Percentiles rank a stretch among this genome's conserved stretches.
These are phyloP conservation scores for Darevskia mixta DNA, from an alignment of 2,797 vertebrate genomes.

Conservation along the genomic window DNA sequence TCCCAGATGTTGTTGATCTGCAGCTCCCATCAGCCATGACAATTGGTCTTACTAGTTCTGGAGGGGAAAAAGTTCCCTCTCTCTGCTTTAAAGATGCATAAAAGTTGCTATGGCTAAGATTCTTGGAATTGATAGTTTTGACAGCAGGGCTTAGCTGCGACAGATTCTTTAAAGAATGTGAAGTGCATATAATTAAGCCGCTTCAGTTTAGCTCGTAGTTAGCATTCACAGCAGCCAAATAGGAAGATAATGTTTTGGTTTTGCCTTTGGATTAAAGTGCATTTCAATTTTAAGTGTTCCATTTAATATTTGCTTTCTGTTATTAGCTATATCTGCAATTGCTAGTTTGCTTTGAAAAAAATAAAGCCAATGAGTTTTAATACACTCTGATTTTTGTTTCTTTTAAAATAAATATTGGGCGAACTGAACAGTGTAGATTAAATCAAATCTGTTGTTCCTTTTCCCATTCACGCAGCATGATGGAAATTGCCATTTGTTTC, in stretches of 20 bases:
- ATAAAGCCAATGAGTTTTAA: not conserved
- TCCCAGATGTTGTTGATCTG: no score
- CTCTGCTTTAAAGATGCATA: not conserved
- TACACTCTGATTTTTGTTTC: not conserved
- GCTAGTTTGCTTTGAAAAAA: conserved; percentile 15
- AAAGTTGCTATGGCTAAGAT: not conserved
- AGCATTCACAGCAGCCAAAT: not conserved
- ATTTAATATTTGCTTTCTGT: conserved; percentile 9
- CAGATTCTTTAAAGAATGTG: not conserved
- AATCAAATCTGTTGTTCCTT: not conserved
- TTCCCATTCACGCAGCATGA: not conserved
- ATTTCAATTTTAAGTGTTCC: not conserved
- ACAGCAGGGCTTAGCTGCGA: not conserved
- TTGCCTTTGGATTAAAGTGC: not conserved
- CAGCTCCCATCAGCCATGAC: no score
- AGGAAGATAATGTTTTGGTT: not conserved
- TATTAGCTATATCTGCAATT: not conserved
- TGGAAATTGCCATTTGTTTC: not conserved
- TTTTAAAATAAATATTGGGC: not conserved
- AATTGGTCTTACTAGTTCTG: no score
- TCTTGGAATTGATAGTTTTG: not conserved
- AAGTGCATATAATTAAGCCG: not conserved
- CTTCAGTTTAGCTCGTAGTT: not conserved
- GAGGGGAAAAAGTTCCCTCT: no score
- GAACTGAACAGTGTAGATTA: not conserved